These are phyloP conservation scores for Timema podura DNA, from an alignment of 2,888 invertebrate species.

Conservation along the genomic window DNA sequence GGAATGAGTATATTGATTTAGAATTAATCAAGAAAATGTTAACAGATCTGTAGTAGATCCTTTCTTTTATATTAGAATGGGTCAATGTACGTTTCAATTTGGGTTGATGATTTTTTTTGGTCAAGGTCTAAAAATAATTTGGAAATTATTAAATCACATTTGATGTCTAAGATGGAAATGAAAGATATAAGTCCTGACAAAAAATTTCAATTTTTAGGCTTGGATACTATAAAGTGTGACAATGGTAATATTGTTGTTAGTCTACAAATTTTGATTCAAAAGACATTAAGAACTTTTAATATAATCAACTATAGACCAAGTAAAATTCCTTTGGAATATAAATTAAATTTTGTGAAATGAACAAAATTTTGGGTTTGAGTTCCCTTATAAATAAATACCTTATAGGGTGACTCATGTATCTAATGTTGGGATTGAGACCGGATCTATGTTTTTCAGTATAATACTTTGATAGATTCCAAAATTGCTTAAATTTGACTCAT, in stretches of 20 bases:
- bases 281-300: not conserved
- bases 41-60: not conserved
- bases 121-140: not conserved
- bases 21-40: not conserved
- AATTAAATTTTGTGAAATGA: not conserved
- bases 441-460: not conserved
- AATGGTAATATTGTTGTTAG: not conserved
- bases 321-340: not conserved
- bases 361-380: not conserved
- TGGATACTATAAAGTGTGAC: not conserved
- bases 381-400: conserved; percentile 8
- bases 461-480: not conserved
- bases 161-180: not conserved
- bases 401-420: not conserved
- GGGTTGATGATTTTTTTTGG: not conserved
- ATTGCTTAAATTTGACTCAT: not conserved
- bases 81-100: not conserved
- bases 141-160: not conserved
- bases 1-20: not conserved
- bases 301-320: not conserved
- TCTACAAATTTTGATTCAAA: not conserved
- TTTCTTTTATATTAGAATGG: not conserved
- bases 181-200: not conserved
- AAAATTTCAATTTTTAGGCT: not conserved
- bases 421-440: not conserved